A percentile compares a stretch with the other conserved stretches of the same genome.
These are phyloP conservation scores for Radopholus similis DNA, from an alignment of 1,140 invertebrate species.

Conservation along the genomic window DNA sequence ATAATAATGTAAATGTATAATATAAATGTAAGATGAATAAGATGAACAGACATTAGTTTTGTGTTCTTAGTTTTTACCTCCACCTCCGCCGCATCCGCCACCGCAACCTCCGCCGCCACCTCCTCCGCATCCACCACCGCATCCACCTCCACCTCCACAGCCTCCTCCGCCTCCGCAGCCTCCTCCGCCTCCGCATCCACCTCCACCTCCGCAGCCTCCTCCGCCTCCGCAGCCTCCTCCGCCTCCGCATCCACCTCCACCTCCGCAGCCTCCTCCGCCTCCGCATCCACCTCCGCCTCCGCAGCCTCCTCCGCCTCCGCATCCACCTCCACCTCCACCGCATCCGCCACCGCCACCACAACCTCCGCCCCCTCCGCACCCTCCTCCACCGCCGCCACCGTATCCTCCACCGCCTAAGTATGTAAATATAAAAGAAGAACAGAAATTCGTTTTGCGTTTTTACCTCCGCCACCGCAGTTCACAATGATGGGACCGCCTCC, in stretches of 20 bases:
- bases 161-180: background rate
- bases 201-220: background rate
- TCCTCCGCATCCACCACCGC: background rate
- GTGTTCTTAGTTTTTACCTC: no score
- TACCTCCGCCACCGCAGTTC: slow-evolving; percentile 1
- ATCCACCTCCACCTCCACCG: background rate
- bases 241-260: background rate
- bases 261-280: background rate
- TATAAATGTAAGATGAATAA: no score
- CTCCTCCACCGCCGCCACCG: background rate
- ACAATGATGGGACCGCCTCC: background rate
- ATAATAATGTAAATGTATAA: no score
- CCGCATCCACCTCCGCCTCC: background rate
- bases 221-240: background rate
- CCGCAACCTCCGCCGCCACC: background rate
- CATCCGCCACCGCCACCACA: background rate
- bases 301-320: background rate
- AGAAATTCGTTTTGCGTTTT: background rate
- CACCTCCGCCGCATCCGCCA: background rate
- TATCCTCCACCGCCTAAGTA: background rate
- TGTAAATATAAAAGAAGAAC: background rate
- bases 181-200: background rate
- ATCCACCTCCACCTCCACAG: slow-evolving; percentile 1
- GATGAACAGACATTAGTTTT: no score
- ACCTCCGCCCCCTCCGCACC: background rate